A percentile compares a stretch with the other conserved stretches of the same genome.
Evolutionary conservation across 2,797 vertebrate genomes (phyloP).

Genomic region (Hippopotamyrus pictus): DNA sequence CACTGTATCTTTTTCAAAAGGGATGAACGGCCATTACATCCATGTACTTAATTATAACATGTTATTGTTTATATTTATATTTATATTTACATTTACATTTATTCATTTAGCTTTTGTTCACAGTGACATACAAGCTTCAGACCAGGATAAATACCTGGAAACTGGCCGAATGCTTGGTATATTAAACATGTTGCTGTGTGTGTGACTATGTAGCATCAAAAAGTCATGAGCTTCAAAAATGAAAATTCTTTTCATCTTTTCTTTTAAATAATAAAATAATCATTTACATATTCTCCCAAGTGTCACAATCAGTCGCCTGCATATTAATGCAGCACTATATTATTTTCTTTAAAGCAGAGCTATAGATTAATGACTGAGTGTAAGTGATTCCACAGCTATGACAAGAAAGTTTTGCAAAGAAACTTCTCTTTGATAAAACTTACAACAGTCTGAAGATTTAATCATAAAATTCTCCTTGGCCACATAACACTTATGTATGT

Average conservation of each 20-base stretch:
- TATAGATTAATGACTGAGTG: neutral
- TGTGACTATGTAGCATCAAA: neutral
- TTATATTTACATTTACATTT: neutral
- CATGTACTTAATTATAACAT: neutral
- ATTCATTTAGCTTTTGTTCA: neutral
- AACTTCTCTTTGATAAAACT: neutral
- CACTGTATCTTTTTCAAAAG: neutral
- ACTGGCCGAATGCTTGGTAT: neutral
- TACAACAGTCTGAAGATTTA: neutral
- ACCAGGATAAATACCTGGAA: neutral
- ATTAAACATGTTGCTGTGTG: neutral
- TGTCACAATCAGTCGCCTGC: neutral
- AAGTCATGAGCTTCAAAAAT: neutral
- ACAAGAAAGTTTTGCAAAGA: neutral
- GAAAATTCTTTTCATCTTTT: neutral
- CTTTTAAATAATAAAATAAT: neutral
- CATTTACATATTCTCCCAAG: neutral
- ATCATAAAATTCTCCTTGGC: neutral
- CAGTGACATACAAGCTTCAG: neutral
- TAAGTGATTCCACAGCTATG: neutral
- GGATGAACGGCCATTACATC: neutral
- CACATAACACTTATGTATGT: neutral
- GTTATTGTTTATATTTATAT: neutral
- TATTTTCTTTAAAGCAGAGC: constrained; percentile 46
- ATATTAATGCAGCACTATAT: constrained; percentile 3